Conservation (phyloP, 2,888 invertebrate species). For the Gastrophysa polygoni region DNA sequence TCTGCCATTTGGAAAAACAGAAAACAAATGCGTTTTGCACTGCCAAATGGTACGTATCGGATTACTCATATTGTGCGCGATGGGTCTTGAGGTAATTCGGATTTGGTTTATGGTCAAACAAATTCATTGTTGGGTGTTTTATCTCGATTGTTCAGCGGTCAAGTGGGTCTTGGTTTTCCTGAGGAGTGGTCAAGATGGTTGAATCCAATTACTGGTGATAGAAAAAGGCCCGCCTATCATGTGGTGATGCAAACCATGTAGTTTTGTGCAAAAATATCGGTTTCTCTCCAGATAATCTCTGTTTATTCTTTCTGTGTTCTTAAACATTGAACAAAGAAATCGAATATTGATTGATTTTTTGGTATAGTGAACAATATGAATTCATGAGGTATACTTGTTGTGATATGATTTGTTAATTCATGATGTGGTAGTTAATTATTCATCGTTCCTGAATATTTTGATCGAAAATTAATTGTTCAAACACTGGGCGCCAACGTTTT, state of each 20-base stretch:
- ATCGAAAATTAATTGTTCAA: too few relatives aligned
- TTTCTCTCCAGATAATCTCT: background rate
- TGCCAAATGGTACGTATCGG: slow-evolving; percentile 41
- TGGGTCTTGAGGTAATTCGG: slow-evolving; percentile 22
- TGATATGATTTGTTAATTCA: too few relatives aligned
- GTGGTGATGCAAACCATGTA: background rate
- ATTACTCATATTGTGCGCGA: slow-evolving; percentile 40
- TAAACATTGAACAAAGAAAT: too few relatives aligned
- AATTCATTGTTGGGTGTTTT: slow-evolving; percentile 24
- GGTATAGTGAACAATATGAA: too few relatives aligned
- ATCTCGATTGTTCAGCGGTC: slow-evolving; percentile 10
- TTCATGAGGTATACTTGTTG: too few relatives aligned
- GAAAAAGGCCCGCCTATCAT: background rate
- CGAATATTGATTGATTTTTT: too few relatives aligned
- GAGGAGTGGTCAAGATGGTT: background rate
- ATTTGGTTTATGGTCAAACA: slow-evolving; percentile 33
- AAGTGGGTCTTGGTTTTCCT: slow-evolving; percentile 2
- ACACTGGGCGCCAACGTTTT: too few relatives aligned
- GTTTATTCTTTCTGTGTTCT: too few relatives aligned
- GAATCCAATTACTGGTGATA: background rate
- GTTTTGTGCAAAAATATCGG: background rate
- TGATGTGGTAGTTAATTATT: too few relatives aligned
- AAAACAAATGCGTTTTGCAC: slow-evolving; percentile 38
- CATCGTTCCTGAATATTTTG: too few relatives aligned
- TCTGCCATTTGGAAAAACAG: slow-evolving; percentile 38